These are phyloP conservation scores for Rhabdomys pumilio DNA, from an alignment of 2,797 vertebrate genomes.

Conservation along the genomic window DNA sequence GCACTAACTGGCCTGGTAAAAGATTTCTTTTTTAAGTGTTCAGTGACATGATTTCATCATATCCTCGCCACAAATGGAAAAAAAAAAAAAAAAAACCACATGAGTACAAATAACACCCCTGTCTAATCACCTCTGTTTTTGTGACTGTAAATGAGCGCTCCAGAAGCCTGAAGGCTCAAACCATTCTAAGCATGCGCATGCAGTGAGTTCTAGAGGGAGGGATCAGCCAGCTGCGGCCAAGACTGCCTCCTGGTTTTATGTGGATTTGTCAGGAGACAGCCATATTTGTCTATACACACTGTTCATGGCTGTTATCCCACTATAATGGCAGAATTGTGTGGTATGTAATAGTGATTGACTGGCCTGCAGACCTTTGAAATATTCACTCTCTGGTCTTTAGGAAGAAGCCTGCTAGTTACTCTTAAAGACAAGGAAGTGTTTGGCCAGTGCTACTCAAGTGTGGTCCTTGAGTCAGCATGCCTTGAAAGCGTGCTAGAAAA, in stretches of 20 bases:
- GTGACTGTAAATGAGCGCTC: neutral
- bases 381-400: neutral
- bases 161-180: neutral
- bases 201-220: neutral
- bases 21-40: neutral
- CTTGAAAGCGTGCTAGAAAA: conserved; percentile 58
- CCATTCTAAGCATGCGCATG: accelerated
- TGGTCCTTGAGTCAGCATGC: neutral
- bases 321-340: neutral
- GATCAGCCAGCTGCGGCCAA: too few relatives aligned
- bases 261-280: neutral
- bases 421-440: neutral
- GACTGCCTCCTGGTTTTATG: neutral
- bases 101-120: neutral
- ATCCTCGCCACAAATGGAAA: neutral
- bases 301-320: neutral
- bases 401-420: neutral
- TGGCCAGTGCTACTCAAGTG: neutral
- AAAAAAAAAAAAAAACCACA: neutral
- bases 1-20: neutral
- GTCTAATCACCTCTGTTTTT: neutral
- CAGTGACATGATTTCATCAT: neutral
- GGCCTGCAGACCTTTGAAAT: conserved; percentile 8
- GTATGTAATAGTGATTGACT: neutral
- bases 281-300: accelerated